Conservation (phyloP, 2,888 invertebrate species). For the Ariolimax columbianus region DNA sequence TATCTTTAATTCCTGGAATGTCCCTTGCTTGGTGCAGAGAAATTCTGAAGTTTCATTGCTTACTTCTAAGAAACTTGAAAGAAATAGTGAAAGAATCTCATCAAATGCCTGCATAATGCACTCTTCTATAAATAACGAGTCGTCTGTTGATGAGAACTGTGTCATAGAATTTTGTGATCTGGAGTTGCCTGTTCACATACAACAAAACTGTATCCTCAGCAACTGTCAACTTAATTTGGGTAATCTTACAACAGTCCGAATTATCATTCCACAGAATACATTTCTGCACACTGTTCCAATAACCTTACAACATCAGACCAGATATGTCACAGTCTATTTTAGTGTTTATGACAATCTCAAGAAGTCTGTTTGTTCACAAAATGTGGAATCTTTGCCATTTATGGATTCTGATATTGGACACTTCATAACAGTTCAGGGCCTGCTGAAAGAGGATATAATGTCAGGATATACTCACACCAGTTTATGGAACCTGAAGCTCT, state of each 20-base stretch:
- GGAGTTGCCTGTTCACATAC: slow-evolving; percentile 68
- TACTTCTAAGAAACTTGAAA: neutral
- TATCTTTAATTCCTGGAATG: slow-evolving; percentile 69
- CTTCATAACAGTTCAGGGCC: slow-evolving; percentile 45
- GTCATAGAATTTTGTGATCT: slow-evolving; percentile 79
- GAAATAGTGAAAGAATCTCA: neutral
- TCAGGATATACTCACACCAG: neutral
- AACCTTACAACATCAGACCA: slow-evolving; percentile 52
- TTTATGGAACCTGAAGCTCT: slow-evolving; percentile 72
- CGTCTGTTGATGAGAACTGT: slow-evolving; percentile 60
- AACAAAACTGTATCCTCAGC: slow-evolving; percentile 75
- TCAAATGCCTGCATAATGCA: slow-evolving; percentile 74
- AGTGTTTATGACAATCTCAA: slow-evolving; percentile 75
- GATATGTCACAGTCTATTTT: slow-evolving; percentile 74
- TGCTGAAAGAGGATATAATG: slow-evolving; percentile 27
- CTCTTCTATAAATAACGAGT: slow-evolving; percentile 63
- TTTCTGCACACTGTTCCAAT: slow-evolving; percentile 77
- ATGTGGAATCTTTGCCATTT: slow-evolving; percentile 60
- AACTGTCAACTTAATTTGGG: slow-evolving; percentile 70
- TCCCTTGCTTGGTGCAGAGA: neutral
- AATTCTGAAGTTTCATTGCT: neutral
- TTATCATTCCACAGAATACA: slow-evolving; percentile 63
- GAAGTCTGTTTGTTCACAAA: slow-evolving; percentile 57
- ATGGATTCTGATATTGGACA: slow-evolving; percentile 60
- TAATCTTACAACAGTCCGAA: neutral